phyloP scores from a whole-genome alignment of 2,888 invertebrate genomes.

The Leptopilina myrica region DNA sequence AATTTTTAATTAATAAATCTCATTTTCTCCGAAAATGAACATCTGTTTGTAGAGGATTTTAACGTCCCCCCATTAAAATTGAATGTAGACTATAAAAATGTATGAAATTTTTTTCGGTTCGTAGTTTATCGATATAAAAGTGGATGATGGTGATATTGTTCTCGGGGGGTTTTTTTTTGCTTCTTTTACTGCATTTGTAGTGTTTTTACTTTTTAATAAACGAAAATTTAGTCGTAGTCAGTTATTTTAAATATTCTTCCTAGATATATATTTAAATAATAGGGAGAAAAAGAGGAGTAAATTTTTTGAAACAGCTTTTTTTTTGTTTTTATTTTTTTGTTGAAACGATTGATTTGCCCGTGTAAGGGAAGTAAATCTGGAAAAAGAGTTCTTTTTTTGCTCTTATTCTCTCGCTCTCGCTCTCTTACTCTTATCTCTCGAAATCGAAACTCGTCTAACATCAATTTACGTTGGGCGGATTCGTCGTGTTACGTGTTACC shows the following conservation, averaged over 20 bases:
- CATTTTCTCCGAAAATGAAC: background rate
- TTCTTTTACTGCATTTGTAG: background rate
- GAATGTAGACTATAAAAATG: background rate
- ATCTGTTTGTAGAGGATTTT: background rate
- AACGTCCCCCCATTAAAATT: background rate
- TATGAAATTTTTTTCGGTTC: slow-evolving; percentile 1
- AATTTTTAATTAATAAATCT: too few species aligned
- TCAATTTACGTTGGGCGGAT: slow-evolving; percentile 18
- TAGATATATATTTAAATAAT: slow-evolving; percentile 30
- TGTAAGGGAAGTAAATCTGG: slow-evolving; percentile 39
- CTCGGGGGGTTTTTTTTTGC: slow-evolving; percentile 17
- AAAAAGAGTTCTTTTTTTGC: background rate
- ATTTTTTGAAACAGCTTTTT: slow-evolving; percentile 55
- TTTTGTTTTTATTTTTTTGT: too few species aligned
- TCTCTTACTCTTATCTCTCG: slow-evolving; percentile 15
- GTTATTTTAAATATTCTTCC: too few species aligned
- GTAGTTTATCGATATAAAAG: background rate
- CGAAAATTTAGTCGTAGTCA: too few species aligned
- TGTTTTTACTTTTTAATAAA: too few species aligned
- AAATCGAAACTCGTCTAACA: slow-evolving; percentile 38
- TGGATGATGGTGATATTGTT: background rate
- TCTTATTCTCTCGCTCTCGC: too few species aligned
- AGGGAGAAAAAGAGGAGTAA: background rate
- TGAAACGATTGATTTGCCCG: slow-evolving; percentile 62
- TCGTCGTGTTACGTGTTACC: slow-evolving; percentile 30